These are phyloP conservation scores for Oncorhynchus gorbuscha DNA, from an alignment of 2,113 vertebrate genomes.

Conservation along the genomic window DNA sequence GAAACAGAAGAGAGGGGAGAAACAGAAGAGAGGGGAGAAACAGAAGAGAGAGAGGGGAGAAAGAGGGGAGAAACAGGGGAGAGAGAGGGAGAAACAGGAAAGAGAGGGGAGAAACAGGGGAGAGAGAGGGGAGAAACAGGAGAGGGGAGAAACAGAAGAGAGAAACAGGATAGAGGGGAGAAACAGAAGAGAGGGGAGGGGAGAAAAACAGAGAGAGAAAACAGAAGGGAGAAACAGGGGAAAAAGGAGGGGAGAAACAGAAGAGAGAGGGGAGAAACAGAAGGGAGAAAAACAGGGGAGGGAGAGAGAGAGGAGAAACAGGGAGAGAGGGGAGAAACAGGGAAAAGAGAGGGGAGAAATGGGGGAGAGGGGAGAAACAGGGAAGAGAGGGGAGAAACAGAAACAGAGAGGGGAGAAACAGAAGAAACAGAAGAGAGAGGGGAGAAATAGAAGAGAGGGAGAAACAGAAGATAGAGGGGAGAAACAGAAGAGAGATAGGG, in stretches of 20 bases:
- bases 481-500: too few species aligned
- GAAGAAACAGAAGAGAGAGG: too few species aligned
- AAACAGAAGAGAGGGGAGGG: too few species aligned
- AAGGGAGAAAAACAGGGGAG: too few species aligned
- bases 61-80: background rate
- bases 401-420: background rate
- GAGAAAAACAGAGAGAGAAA: too few species aligned
- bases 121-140: background rate
- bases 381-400: background rate
- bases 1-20: too few species aligned
- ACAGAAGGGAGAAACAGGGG: too few species aligned
- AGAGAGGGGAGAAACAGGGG: background rate
- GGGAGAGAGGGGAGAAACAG: background rate
- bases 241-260: too few species aligned
- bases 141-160: background rate
- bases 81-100: background rate
- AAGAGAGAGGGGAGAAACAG: background rate
- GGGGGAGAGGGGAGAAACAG: too few species aligned
- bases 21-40: too few species aligned
- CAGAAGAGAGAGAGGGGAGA: background rate
- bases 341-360: background rate
- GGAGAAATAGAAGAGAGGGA: background rate
- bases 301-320: background rate
- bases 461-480: too few species aligned
- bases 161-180: background rate